phyloP scores from a whole-genome alignment of 2,888 invertebrate species.

The Plebejus argus region DNA sequence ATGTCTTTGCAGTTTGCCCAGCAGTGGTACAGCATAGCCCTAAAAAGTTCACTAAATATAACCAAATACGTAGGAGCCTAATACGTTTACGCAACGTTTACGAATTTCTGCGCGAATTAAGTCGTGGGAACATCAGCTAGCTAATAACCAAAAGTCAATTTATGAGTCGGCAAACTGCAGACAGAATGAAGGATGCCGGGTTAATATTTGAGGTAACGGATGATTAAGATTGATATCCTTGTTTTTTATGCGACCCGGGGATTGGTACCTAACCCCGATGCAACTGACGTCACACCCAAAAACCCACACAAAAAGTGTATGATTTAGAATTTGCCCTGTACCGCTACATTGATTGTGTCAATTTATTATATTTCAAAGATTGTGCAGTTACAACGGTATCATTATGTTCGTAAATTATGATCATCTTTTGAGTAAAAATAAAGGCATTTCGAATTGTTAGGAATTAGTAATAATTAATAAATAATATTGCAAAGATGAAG shows the following conservation, averaged over 20 bases:
- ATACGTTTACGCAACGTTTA: too few relatives aligned
- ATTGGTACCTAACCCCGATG: slow-evolving; percentile 56
- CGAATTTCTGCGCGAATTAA: not conserved
- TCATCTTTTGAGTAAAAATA: not conserved
- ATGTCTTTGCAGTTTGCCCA: too few relatives aligned
- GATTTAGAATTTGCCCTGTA: slow-evolving; percentile 24
- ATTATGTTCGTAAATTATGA: not conserved
- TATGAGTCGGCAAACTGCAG: slow-evolving; percentile 38
- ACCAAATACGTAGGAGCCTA: too few relatives aligned
- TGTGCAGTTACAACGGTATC: slow-evolving; percentile 13
- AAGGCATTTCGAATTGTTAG: too few relatives aligned
- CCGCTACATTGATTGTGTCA: slow-evolving; percentile 29
- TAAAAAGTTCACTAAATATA: too few relatives aligned
- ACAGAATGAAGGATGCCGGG: slow-evolving; percentile 37
- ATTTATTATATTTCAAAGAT: slow-evolving; percentile 23
- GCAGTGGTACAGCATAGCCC: too few relatives aligned
- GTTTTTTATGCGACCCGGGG: slow-evolving; percentile 65
- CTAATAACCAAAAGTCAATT: slow-evolving; percentile 38
- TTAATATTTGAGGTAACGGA: slow-evolving; percentile 55
- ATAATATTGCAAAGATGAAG: too few relatives aligned
- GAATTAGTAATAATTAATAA: too few relatives aligned
- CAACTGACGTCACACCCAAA: slow-evolving; percentile 52
- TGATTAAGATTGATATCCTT: slow-evolving; percentile 70
- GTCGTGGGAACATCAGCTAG: not conserved
- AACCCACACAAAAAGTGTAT: slow-evolving; percentile 35